These are phyloP conservation scores for Drosophila infuscata DNA, from an alignment of 2,888 invertebrate genomes.

Conservation along the genomic window DNA sequence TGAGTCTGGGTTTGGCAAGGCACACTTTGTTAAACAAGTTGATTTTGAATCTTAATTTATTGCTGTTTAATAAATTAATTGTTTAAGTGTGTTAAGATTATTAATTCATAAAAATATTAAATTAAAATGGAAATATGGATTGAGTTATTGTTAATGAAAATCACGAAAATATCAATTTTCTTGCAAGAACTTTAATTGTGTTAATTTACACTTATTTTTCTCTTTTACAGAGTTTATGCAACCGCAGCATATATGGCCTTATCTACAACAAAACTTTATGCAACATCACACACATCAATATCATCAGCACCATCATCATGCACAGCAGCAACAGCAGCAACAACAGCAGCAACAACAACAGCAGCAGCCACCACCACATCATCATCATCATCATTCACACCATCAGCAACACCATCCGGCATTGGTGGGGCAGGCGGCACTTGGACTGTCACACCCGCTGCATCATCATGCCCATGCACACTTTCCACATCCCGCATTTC, in stretches of 20 bases:
- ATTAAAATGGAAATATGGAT: rapidly evolving
- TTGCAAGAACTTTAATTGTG: not conserved
- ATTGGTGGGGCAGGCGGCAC: conserved; percentile 52
- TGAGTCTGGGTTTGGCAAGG: not conserved
- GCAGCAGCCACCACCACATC: conserved; percentile 53
- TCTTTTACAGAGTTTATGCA: conserved; percentile 84
- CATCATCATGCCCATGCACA: conserved; percentile 80
- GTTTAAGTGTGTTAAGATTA: not conserved
- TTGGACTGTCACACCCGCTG: conserved; percentile 50
- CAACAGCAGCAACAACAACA: conserved; percentile 36
- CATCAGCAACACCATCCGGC: conserved; percentile 66
- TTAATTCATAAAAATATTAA: not conserved
- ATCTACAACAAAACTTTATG: conserved; percentile 86
- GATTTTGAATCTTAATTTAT: not conserved
- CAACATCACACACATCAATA: conserved; percentile 80
- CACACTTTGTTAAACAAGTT: not conserved
- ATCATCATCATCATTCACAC: conserved; percentile 58
- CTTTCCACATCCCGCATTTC: conserved; percentile 85
- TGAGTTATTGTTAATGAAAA: not conserved
- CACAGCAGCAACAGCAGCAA: conserved; percentile 58
- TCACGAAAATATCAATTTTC: not conserved
- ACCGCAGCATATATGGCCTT: conserved; percentile 86
- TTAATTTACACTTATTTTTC: not conserved
- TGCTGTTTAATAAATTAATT: not conserved
- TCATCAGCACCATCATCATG: conserved; percentile 72